A percentile compares a stretch with the other conserved stretches of the same genome.
These are phyloP conservation scores for Cataglyphis albicans DNA, from an alignment of 2,888 invertebrate genomes.

Conservation along the genomic window DNA sequence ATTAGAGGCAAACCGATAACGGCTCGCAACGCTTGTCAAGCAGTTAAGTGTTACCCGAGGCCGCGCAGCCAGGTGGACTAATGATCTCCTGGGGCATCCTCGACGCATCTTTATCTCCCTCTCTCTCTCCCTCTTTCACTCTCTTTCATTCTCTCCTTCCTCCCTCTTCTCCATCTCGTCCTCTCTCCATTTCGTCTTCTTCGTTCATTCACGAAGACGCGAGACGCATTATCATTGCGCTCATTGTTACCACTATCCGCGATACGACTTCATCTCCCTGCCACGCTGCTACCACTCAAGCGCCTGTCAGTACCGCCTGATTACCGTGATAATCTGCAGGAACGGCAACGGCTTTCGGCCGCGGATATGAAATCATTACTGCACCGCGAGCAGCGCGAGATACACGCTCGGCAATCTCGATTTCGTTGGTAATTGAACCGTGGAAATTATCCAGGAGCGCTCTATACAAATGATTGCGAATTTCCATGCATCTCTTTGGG, in stretches of 20 bases:
- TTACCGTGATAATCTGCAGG: slow-evolving; percentile 69
- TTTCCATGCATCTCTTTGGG: slow-evolving; percentile 20
- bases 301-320: slow-evolving; percentile 65
- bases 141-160: slow-evolving; percentile 13
- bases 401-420: slow-evolving; percentile 46
- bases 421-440: slow-evolving; percentile 56
- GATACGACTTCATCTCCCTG: slow-evolving; percentile 73
- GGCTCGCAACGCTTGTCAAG: slow-evolving; percentile 77
- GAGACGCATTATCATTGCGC: slow-evolving; percentile 78
- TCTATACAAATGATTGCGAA: slow-evolving; percentile 24
- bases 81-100: slow-evolving; percentile 80
- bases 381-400: slow-evolving; percentile 22
- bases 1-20: slow-evolving; percentile 78
- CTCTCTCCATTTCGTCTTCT: slow-evolving; percentile 58
- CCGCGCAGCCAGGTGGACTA: slow-evolving; percentile 79
- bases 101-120: slow-evolving; percentile 65
- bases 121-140: slow-evolving; percentile 43
- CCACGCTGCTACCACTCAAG: slow-evolving; percentile 65
- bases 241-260: slow-evolving; percentile 76
- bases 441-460: slow-evolving; percentile 54
- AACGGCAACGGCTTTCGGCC: slow-evolving; percentile 58
- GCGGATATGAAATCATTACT: slow-evolving; percentile 56
- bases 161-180: neutral
- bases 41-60: slow-evolving; percentile 75
- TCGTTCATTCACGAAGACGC: slow-evolving; percentile 73